Percentiles rank a stretch among this genome's conserved stretches.
These are phyloP conservation scores for Salticus scenicus DNA, from an alignment of 2,888 invertebrate genomes.

Conservation along the genomic window DNA sequence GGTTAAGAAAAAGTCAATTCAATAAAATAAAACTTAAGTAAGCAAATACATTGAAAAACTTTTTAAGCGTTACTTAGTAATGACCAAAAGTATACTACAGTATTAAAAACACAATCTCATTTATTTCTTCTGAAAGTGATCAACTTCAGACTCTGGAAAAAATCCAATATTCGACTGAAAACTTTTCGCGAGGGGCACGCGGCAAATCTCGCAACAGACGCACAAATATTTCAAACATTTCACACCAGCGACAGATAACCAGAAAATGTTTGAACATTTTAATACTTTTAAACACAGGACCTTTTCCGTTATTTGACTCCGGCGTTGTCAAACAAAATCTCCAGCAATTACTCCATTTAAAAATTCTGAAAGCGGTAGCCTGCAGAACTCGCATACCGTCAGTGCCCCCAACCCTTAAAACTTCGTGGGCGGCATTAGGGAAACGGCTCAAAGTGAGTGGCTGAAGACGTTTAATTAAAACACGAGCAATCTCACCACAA, in stretches of 20 bases:
- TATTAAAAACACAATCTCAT: too few relatives aligned
- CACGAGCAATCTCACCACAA: conserved; percentile 53
- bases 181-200: too few relatives aligned
- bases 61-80: too few relatives aligned
- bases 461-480: conserved; percentile 66
- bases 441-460: conserved; percentile 6
- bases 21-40: too few relatives aligned
- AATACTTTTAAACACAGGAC: conserved; percentile 2
- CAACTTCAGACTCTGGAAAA: too few relatives aligned
- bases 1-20: too few relatives aligned
- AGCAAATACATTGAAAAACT: too few relatives aligned
- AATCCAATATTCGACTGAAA: too few relatives aligned
- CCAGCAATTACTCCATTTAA: conserved; percentile 15
- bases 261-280: conserved; percentile 1
- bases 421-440: conserved; percentile 11
- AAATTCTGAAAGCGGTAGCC: not conserved
- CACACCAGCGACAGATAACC: not conserved
- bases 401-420: not conserved
- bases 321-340: conserved; percentile 16
- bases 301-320: not conserved
- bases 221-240: not conserved
- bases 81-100: too few relatives aligned
- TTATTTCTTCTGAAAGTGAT: too few relatives aligned
- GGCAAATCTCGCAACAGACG: too few relatives aligned
- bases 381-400: not conserved